These are phyloP conservation scores for Drosophila subquinaria DNA, from an alignment of 2,888 invertebrate species.

Conservation along the genomic window DNA sequence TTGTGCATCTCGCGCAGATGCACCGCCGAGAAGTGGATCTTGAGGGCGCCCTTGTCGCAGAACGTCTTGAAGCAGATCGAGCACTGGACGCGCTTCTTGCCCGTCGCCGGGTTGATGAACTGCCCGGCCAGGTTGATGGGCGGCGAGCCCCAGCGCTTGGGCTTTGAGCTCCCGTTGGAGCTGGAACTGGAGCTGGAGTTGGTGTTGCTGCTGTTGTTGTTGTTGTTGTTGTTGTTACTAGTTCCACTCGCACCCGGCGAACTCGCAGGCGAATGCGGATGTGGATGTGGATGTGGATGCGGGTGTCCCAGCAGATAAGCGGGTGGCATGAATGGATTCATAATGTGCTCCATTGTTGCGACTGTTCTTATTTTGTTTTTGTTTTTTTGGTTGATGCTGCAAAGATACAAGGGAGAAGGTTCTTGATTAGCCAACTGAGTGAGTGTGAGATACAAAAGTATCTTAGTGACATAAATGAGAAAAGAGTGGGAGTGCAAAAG, in stretches of 20 bases:
- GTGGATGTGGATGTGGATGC: conserved; percentile 36
- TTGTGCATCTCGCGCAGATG: conserved; percentile 99
- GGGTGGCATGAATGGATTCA: conserved; percentile 84
- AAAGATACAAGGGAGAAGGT: conserved; percentile 36
- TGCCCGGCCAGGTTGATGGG: conserved; percentile 94
- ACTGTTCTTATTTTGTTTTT: not conserved
- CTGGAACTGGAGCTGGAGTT: conserved; percentile 2
- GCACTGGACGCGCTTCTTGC: conserved; percentile 98
- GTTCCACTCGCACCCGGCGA: conserved; percentile 60
- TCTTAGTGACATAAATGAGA: not conserved
- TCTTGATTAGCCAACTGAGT: conserved; percentile 8
- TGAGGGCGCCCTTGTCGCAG: conserved; percentile 99
- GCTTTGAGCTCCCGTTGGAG: conserved; percentile 70
- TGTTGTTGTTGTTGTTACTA: conserved; percentile 14
- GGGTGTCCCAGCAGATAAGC: conserved; percentile 84
- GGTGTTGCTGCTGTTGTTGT: not conserved
- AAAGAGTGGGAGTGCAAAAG: not conserved
- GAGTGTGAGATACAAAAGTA: conserved; percentile 1
- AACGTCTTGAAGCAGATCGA: conserved; percentile 99
- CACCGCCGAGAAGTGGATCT: conserved; percentile 99
- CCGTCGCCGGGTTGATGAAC: conserved; percentile 96
- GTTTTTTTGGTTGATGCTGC: conserved; percentile 23
- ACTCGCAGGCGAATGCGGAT: conserved; percentile 72
- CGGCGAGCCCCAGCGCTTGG: conserved; percentile 91
- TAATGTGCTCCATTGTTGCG: conserved; percentile 83